Percentiles rank a stretch among this genome's conserved stretches.
Evolutionary conservation across 2,113 vertebrate genomes (phyloP).

Genomic region (Centropristis striata): DNA sequence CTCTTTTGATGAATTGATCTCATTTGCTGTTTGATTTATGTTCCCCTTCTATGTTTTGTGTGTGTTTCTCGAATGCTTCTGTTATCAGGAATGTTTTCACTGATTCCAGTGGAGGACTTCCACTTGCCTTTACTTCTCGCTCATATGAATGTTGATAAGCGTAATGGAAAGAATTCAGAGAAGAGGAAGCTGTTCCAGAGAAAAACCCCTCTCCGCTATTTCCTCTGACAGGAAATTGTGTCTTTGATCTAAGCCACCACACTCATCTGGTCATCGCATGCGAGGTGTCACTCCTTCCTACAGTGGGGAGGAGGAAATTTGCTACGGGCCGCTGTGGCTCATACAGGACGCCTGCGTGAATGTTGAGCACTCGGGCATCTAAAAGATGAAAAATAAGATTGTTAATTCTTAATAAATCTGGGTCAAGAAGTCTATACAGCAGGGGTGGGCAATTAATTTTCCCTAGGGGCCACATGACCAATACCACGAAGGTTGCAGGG

Average conservation of each 20-base stretch:
- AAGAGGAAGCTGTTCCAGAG: constrained; percentile 43
- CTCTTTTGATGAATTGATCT: constrained; percentile 49
- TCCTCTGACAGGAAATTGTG: constrained; percentile 80
- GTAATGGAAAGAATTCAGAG: constrained; percentile 68
- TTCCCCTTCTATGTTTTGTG: neutral
- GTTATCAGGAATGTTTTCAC: constrained; percentile 34
- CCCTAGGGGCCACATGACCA: no score
- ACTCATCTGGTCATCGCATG: constrained; percentile 67
- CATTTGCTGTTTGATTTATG: constrained; percentile 46
- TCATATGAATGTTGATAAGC: constrained; percentile 45
- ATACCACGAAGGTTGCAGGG: no score
- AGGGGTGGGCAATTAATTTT: no score
- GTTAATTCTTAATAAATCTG: constrained; percentile 9
- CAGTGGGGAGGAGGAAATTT: constrained; percentile 22
- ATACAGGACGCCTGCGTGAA: neutral
- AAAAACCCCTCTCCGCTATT: constrained; percentile 45
- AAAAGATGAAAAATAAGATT: constrained; percentile 27
- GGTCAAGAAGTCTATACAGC: neutral
- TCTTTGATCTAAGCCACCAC: constrained; percentile 74
- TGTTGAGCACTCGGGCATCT: neutral
- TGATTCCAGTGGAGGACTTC: constrained; percentile 35
- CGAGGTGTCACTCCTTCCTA: constrained; percentile 50
- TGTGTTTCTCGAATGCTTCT: neutral
- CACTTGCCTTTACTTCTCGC: neutral
- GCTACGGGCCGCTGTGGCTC: neutral